Percentiles rank a stretch among this genome's conserved stretches.
These are phyloP conservation scores for Rhombomys opimus DNA, from an alignment of 2,113 vertebrate species.

Conservation along the genomic window DNA sequence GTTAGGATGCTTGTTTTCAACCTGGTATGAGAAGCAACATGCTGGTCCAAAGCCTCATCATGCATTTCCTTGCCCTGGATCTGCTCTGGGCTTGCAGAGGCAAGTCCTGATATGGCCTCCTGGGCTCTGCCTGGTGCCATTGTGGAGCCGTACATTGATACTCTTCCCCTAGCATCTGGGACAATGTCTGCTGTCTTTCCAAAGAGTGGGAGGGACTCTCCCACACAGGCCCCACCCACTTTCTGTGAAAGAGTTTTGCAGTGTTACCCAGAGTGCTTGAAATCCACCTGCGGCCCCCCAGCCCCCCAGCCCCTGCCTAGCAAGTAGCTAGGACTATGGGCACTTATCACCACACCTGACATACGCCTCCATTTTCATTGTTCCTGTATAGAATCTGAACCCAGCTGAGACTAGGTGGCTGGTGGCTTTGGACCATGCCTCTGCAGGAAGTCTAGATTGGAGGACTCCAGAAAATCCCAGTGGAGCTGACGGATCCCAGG, in stretches of 20 bases:
- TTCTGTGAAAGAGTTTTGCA: background rate
- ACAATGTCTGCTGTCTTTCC: background rate
- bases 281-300: background rate
- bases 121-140: background rate
- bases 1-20: background rate
- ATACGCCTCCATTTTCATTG: background rate
- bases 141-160: background rate
- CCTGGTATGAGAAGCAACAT: background rate
- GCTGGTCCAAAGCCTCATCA: rapidly evolving
- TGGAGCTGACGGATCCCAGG: background rate
- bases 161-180: background rate
- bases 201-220: background rate
- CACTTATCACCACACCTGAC: background rate
- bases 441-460: background rate
- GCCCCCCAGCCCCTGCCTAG: background rate
- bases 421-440: background rate
- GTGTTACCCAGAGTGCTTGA: background rate
- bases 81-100: background rate
- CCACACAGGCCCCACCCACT: background rate
- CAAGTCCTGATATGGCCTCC: rapidly evolving
- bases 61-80: background rate
- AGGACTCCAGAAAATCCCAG: background rate
- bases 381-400: background rate
- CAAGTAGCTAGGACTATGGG: background rate
- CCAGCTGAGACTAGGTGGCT: background rate